A percentile compares a stretch with the other conserved stretches of the same genome.
Conservation (phyloP, 2,113 vertebrate species). For the Mus musculus region DNA sequence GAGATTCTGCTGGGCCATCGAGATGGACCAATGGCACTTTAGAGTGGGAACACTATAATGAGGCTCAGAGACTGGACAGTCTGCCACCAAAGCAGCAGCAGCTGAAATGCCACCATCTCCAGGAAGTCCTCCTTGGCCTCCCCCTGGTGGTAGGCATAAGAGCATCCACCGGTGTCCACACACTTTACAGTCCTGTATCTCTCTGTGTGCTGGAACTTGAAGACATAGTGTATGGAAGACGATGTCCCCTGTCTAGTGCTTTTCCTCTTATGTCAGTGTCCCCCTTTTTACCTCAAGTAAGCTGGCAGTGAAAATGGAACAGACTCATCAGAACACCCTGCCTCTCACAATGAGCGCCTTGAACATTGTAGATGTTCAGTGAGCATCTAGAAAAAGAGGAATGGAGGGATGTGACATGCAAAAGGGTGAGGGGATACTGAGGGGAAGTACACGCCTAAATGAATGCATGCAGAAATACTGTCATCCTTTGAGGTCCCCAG, state of each 20-base stretch:
- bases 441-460: not conserved
- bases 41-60: not conserved
- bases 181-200: not conserved
- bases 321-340: not conserved
- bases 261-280: slow-evolving; percentile 23
- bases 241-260: not conserved
- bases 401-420: not conserved
- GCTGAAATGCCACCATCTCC: not conserved
- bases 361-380: not conserved
- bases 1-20: not conserved
- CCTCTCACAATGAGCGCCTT: not conserved
- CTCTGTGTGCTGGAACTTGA: not conserved
- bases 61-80: not conserved
- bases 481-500: not conserved
- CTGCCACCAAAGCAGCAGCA: not conserved
- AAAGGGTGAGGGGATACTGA: not conserved
- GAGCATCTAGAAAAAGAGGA: not conserved
- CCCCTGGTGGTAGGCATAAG: not conserved
- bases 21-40: not conserved
- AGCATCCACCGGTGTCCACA: not conserved
- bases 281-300: not conserved
- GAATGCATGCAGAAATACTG: not conserved
- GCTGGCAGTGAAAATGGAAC: not conserved
- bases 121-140: not conserved
- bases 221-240: not conserved